Evolutionary conservation across 2,113 vertebrate genomes (phyloP).

Genomic region (Eublepharis macularius): DNA sequence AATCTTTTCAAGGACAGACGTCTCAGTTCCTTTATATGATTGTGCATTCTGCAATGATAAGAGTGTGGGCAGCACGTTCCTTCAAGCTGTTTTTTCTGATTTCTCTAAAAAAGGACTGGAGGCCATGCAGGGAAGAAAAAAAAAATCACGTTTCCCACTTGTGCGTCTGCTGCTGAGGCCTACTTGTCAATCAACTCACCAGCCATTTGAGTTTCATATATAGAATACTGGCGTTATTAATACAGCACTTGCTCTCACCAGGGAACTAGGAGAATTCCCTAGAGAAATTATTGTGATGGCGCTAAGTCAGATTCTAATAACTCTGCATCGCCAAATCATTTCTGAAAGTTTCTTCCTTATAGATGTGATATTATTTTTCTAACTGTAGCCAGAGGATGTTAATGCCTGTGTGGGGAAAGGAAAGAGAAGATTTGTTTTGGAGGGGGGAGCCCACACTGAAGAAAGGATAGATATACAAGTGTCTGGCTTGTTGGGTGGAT

Average conservation of each 20-base stretch:
- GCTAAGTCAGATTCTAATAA: constrained; percentile 21
- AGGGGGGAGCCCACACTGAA: neutral
- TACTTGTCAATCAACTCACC: constrained; percentile 11
- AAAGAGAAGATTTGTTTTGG: neutral
- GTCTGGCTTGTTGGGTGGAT: too few species aligned
- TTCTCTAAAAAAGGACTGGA: neutral
- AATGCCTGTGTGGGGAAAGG: neutral
- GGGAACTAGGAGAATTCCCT: constrained; percentile 26
- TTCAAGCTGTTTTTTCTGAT: neutral
- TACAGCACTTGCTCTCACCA: constrained; percentile 14
- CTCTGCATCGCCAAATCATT: neutral
- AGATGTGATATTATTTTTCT: neutral
- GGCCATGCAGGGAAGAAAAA: accelerated
- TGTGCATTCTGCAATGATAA: neutral
- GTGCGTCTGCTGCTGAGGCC: neutral
- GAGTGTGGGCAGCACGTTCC: neutral
- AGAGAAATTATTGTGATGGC: constrained; percentile 36
- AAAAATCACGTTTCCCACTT: neutral
- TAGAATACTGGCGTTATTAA: neutral
- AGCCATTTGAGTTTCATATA: constrained; percentile 15
- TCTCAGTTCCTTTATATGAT: neutral
- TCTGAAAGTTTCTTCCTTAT: constrained; percentile 13
- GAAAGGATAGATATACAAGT: neutral
- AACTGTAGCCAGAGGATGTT: neutral
- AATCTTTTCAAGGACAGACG: neutral